Percentiles rank a stretch among this genome's conserved stretches.
Conservation (phyloP, 1,140 invertebrate species). For the Tetranychus cinnabarinus region DNA sequence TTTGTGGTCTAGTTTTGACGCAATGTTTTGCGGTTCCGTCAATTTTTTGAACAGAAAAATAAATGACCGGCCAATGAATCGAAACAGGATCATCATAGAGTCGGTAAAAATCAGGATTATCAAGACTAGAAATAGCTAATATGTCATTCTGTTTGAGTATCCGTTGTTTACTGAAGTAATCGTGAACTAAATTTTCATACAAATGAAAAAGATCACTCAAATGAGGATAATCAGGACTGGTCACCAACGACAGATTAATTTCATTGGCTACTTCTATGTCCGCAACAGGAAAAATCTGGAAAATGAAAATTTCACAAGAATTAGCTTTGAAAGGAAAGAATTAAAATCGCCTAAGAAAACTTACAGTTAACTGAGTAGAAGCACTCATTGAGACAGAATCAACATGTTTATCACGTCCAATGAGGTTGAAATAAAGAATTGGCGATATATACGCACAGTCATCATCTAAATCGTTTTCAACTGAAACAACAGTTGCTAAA, state of each 20-base stretch:
- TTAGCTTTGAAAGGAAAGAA: neutral
- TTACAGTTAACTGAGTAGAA: too few species aligned
- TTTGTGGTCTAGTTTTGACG: neutral
- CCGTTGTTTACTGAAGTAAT: neutral
- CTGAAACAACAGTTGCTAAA: neutral
- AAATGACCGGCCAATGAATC: slow-evolving; percentile 3
- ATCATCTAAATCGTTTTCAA: neutral
- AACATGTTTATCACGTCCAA: neutral
- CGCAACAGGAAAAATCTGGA: neutral
- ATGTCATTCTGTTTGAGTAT: neutral
- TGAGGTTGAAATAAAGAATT: neutral
- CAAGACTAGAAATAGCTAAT: neutral
- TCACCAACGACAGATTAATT: neutral
- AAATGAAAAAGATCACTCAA: neutral
- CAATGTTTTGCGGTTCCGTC: neutral
- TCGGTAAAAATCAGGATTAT: neutral
- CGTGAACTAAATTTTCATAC: neutral
- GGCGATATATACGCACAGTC: neutral
- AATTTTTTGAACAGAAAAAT: slow-evolving; percentile 6
- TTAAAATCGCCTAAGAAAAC: neutral
- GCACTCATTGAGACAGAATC: neutral
- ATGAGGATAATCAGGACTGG: neutral
- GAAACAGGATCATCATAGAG: neutral
- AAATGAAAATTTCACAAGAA: neutral
- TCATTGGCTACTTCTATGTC: neutral